phyloP scores from a whole-genome alignment of 35 echinoderm and acorn worm species.

The Ptychodera flava region DNA sequence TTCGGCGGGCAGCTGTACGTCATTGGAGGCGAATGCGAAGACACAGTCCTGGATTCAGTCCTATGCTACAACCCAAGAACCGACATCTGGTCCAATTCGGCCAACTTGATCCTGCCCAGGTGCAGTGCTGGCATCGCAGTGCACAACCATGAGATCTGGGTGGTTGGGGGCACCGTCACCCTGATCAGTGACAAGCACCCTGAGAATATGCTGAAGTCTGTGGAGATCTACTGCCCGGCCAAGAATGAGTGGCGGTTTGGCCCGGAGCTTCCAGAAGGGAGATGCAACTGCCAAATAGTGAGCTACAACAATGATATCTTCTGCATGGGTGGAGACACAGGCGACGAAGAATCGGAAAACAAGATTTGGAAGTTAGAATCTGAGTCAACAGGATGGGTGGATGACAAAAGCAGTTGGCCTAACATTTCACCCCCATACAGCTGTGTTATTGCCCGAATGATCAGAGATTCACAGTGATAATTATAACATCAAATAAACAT shows the following conservation, averaged over 20 bases:
- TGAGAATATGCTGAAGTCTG: constrained; percentile 98
- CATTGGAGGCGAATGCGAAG: constrained; percentile 80
- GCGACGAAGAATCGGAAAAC: constrained; percentile 22
- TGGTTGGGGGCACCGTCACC: constrained; percentile 92
- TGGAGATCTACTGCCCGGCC: constrained; percentile 94
- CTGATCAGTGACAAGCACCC: constrained; percentile 67
- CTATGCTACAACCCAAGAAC: constrained; percentile 82
- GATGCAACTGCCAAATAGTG: constrained; percentile 53
- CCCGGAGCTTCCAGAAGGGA: constrained; percentile 89
- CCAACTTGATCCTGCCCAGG: constrained; percentile 89
- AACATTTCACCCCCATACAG: constrained; percentile 58
- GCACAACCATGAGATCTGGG: constrained; percentile 83
- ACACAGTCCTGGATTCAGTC: constrained; percentile 56
- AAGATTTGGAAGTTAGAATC: constrained; percentile 57
- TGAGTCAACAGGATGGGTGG: constrained; percentile 44
- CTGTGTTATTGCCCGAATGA: constrained; percentile 72
- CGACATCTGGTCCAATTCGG: constrained; percentile 59
- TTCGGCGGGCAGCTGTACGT: constrained; percentile 80
- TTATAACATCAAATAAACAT: background rate
- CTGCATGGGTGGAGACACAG: constrained; percentile 78
- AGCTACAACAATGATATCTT: constrained; percentile 58
- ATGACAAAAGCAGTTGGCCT: constrained; percentile 78
- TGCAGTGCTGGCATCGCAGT: constrained; percentile 77
- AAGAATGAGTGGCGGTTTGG: constrained; percentile 96
- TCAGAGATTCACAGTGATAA: background rate